A percentile compares a stretch with the other conserved stretches of the same genome.
These are phyloP conservation scores for Lepetodrilus schrolli DNA, from an alignment of 2,888 invertebrate species.

Conservation along the genomic window DNA sequence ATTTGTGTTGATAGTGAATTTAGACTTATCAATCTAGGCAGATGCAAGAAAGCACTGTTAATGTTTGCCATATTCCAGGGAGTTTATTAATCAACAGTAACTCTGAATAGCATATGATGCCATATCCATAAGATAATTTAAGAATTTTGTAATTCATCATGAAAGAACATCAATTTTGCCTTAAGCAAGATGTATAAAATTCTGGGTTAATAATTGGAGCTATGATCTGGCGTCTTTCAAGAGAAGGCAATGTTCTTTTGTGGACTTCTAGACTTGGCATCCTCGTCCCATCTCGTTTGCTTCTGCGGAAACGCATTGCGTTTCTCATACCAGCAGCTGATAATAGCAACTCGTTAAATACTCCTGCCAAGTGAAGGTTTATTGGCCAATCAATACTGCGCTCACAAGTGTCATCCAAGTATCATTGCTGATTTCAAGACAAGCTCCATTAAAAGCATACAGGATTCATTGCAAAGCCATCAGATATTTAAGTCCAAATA, in stretches of 20 bases:
- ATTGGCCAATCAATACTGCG: conserved; percentile 27
- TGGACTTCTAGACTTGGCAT: not conserved
- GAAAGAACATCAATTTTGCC: not conserved
- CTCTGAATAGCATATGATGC: too few species aligned
- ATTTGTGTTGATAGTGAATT: not conserved
- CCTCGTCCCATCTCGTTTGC: not conserved
- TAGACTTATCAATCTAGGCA: too few species aligned
- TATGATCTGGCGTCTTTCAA: not conserved
- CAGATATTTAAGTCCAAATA: conserved; percentile 28
- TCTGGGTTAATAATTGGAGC: too few species aligned
- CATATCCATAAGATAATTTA: not conserved
- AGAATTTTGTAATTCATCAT: not conserved
- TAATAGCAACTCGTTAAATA: conserved; percentile 30
- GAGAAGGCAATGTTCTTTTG: not conserved
- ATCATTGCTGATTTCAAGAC: conserved; percentile 29
- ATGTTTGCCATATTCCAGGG: too few species aligned
- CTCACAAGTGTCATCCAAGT: conserved; percentile 28
- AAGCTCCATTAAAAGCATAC: conserved; percentile 30
- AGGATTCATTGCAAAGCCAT: conserved; percentile 14
- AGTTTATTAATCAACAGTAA: too few species aligned
- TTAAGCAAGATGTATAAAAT: too few species aligned
- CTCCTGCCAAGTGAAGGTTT: conserved; percentile 17
- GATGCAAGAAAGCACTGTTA: too few species aligned
- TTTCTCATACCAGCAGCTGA: conserved; percentile 1
- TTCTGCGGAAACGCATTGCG: not conserved